These are phyloP conservation scores for Apocrypta bakeri DNA, from an alignment of 1,140 invertebrate genomes.

Conservation along the genomic window DNA sequence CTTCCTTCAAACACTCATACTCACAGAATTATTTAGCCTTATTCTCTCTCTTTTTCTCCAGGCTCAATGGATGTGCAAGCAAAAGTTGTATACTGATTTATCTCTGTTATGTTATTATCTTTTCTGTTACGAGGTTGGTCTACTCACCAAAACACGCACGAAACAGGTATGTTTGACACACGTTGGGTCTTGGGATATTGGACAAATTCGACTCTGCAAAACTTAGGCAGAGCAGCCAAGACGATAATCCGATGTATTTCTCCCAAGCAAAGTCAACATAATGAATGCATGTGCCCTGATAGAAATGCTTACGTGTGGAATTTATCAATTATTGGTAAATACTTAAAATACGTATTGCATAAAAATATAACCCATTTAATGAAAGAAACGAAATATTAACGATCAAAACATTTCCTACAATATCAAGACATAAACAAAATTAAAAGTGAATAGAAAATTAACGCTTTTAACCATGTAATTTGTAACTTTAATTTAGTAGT, in stretches of 20 bases:
- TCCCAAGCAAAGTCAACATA: constrained; percentile 51
- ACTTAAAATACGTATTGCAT: constrained; percentile 19
- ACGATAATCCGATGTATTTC: constrained; percentile 49
- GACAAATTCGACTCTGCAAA: constrained; percentile 46
- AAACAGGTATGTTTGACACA: constrained; percentile 50
- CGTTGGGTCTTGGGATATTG: constrained; percentile 45
- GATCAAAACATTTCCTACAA: not conserved
- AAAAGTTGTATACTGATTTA: constrained; percentile 48
- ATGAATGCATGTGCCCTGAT: constrained; percentile 44
- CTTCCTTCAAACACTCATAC: constrained; percentile 65
- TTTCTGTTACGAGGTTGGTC: constrained; percentile 43
- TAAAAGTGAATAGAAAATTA: not conserved
- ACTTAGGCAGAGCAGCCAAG: constrained; percentile 45
- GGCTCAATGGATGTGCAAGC: constrained; percentile 44
- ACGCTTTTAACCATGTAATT: not conserved
- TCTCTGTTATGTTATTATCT: constrained; percentile 36
- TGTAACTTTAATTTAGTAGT: no score
- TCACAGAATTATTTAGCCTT: constrained; percentile 63
- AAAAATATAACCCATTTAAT: not conserved
- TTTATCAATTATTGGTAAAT: constrained; percentile 22
- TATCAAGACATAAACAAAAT: not conserved
- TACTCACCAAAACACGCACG: constrained; percentile 69
- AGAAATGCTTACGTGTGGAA: constrained; percentile 31
- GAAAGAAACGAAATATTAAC: not conserved
- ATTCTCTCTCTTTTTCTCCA: constrained; percentile 57